phyloP scores from a whole-genome alignment of 2,113 vertebrate genomes.

The Sylvilagus bachmani region DNA sequence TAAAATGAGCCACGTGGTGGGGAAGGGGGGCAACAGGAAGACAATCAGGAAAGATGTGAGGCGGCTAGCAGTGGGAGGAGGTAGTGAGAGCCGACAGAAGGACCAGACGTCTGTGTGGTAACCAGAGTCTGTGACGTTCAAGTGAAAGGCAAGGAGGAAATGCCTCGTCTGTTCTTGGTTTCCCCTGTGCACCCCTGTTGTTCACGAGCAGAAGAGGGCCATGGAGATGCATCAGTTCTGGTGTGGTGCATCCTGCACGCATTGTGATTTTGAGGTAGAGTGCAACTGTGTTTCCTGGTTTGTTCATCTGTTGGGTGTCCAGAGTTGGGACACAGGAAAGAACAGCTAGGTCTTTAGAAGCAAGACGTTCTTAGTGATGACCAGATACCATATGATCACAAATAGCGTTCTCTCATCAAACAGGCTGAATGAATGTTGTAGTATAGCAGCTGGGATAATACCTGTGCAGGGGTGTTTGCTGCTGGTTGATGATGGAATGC shows the following conservation, averaged over 20 bases:
- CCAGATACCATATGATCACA: neutral
- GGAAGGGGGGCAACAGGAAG: neutral
- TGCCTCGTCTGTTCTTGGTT: neutral
- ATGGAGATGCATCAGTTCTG: neutral
- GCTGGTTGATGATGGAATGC: neutral
- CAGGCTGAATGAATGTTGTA: neutral
- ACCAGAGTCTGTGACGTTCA: neutral
- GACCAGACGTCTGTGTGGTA: neutral
- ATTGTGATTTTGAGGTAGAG: conserved; percentile 1
- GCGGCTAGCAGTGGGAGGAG: neutral
- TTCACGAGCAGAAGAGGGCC: neutral
- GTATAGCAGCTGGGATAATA: neutral
- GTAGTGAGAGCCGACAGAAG: neutral
- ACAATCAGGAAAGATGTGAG: neutral
- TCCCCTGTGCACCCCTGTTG: neutral
- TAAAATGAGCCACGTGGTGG: neutral
- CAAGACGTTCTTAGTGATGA: neutral
- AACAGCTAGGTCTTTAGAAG: neutral
- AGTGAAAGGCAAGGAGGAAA: neutral
- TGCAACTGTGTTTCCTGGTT: neutral
- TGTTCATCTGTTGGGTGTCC: neutral
- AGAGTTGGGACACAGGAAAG: neutral
- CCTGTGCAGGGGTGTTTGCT: neutral
- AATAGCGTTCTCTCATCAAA: neutral
- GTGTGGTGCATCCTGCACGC: neutral